Conservation (phyloP, 2,888 invertebrate genomes). For the Metalampra italica region DNA sequence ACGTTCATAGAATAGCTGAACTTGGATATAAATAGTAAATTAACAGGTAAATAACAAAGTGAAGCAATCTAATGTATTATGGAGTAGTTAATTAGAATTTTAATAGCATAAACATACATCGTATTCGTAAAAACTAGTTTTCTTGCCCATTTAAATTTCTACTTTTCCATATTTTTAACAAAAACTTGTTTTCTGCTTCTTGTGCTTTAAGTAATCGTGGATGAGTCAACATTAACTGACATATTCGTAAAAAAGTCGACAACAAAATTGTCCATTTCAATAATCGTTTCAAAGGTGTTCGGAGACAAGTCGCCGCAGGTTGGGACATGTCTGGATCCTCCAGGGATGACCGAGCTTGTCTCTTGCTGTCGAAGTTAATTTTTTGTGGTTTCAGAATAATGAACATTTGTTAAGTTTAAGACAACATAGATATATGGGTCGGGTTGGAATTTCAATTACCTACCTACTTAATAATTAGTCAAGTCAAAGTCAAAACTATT, state of each 20-base stretch:
- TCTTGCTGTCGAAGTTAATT: slow-evolving; percentile 13
- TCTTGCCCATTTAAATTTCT: slow-evolving; percentile 4
- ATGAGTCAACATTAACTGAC: no score
- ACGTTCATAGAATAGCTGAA: no score
- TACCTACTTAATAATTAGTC: no score
- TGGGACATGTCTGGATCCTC: slow-evolving; percentile 24
- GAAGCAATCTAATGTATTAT: slow-evolving; percentile 38
- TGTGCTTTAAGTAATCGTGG: not conserved
- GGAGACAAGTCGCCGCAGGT: slow-evolving; percentile 24
- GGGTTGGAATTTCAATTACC: not conserved
- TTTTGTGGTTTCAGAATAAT: slow-evolving; percentile 4
- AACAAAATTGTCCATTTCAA: not conserved
- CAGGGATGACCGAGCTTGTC: slow-evolving; percentile 13
- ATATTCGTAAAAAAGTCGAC: no score
- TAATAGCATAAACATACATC: slow-evolving; percentile 15
- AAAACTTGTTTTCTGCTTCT: not conserved
- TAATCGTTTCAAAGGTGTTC: slow-evolving; percentile 8
- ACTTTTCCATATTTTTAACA: not conserved
- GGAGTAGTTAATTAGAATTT: slow-evolving; percentile 33
- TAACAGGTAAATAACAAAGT: slow-evolving; percentile 25
- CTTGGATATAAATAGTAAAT: not conserved
- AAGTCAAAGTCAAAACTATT: no score
- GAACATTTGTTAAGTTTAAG: not conserved
- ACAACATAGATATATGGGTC: not conserved
- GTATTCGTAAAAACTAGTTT: slow-evolving; percentile 12